phyloP scores from a whole-genome alignment of 2,113 vertebrate species.

The Catagonus wagneri region DNA sequence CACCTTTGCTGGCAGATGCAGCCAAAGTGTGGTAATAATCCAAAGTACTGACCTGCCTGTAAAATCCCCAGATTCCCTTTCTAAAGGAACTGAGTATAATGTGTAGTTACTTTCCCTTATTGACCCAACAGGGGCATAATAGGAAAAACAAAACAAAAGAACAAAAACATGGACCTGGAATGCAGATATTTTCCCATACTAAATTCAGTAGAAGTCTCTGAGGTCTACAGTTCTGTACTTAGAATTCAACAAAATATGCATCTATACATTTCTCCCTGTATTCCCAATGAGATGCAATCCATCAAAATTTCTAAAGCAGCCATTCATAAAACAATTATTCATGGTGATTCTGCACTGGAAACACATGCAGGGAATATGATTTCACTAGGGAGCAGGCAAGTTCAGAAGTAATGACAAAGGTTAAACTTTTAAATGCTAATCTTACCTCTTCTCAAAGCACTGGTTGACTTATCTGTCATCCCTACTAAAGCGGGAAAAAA shows the following conservation, averaged over 20 bases:
- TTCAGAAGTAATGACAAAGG: constrained; percentile 26
- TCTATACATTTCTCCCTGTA: constrained; percentile 13
- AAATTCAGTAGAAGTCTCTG: background rate
- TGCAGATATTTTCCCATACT: background rate
- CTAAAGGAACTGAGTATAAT: background rate
- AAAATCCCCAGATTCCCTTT: background rate
- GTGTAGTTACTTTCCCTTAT: background rate
- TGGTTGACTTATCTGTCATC: background rate
- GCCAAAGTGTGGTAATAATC: background rate
- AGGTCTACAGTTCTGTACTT: background rate
- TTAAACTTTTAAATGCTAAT: constrained; percentile 66
- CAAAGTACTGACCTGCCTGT: background rate
- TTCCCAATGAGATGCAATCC: background rate
- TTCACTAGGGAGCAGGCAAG: constrained; percentile 8
- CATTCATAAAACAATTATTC: constrained; percentile 23
- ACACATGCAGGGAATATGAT: background rate
- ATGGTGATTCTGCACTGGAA: background rate
- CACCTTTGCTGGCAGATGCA: background rate
- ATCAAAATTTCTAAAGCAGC: constrained; percentile 49
- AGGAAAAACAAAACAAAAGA: background rate
- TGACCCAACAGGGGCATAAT: background rate
- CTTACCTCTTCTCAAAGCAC: background rate
- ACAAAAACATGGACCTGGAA: background rate
- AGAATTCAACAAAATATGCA: constrained; percentile 37
- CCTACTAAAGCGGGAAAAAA: background rate